phyloP scores from a whole-genome alignment of 2,113 vertebrate species.

The Syrrhaptes paradoxus region DNA sequence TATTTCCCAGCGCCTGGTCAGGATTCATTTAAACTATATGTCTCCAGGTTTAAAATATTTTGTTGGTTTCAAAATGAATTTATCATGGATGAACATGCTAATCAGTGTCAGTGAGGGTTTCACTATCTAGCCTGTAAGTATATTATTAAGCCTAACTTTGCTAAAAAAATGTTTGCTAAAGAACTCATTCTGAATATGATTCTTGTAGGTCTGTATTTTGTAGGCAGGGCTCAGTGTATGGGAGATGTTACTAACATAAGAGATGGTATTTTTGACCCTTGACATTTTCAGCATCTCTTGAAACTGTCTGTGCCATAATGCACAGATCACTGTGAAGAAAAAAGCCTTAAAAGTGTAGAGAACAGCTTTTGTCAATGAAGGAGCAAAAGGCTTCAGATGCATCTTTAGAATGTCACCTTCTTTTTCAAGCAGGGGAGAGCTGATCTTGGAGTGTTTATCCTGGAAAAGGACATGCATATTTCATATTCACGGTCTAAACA shows the following conservation, averaged over 20 bases:
- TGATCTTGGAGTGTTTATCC: not conserved
- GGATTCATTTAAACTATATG: constrained; percentile 40
- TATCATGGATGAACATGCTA: not conserved
- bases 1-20: constrained; percentile 38
- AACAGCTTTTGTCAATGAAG: not conserved
- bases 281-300: not conserved
- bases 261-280: not conserved
- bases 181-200: not conserved
- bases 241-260: not conserved
- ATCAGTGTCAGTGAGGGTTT: not conserved
- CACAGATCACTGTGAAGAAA: not conserved
- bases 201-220: not conserved
- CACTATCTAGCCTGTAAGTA: not conserved
- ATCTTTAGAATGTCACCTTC: not conserved
- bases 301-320: not conserved
- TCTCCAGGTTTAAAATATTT: constrained; percentile 5
- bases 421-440: not conserved
- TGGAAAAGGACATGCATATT: not conserved
- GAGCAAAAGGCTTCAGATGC: not conserved
- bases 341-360: not conserved
- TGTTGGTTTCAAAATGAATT: not conserved
- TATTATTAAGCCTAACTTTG: not conserved
- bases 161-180: not conserved
- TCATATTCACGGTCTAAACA: not conserved
- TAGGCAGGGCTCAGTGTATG: not conserved